A percentile compares a stretch with the other conserved stretches of the same genome.
Evolutionary conservation across 64 coral and sea anemone genomes (phyloP).

Genomic region (Stichodactyla helianthus): DNA sequence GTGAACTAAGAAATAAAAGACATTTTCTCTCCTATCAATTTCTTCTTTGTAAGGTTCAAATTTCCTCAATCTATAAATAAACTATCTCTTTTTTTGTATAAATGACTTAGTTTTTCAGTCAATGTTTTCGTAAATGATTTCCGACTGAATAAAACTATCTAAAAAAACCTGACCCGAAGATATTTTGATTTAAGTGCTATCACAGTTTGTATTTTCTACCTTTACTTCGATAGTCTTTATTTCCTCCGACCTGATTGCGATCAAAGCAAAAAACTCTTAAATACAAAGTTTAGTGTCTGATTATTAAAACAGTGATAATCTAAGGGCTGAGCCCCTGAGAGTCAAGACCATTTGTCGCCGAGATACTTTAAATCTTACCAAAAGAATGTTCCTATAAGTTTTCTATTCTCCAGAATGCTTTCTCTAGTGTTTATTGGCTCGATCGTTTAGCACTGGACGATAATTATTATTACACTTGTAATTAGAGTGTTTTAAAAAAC

Average conservation of each 20-base stretch:
- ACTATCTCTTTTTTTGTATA: neutral
- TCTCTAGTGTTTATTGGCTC: neutral
- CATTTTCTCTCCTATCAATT: neutral
- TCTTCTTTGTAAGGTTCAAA: neutral
- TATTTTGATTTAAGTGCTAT: neutral
- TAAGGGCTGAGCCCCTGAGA: neutral
- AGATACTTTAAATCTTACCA: neutral
- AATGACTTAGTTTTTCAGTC: neutral
- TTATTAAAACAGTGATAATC: neutral
- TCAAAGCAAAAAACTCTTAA: neutral
- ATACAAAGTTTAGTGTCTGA: constrained; percentile 1
- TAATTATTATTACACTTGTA: neutral
- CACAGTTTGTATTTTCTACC: neutral
- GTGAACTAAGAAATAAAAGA: neutral
- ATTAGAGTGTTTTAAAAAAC: neutral
- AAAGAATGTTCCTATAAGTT: neutral
- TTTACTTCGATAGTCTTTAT: neutral
- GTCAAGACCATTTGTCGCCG: neutral
- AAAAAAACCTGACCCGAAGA: neutral
- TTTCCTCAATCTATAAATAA: neutral
- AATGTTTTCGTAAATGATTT: neutral
- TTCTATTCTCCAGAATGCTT: neutral
- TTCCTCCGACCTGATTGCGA: neutral
- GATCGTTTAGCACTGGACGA: neutral
- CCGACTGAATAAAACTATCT: neutral